Evolutionary conservation across 2,797 vertebrate genomes (phyloP), one percentile per base, ranked within the genome.

Genomic region (Brachymystax lenok): DNA sequence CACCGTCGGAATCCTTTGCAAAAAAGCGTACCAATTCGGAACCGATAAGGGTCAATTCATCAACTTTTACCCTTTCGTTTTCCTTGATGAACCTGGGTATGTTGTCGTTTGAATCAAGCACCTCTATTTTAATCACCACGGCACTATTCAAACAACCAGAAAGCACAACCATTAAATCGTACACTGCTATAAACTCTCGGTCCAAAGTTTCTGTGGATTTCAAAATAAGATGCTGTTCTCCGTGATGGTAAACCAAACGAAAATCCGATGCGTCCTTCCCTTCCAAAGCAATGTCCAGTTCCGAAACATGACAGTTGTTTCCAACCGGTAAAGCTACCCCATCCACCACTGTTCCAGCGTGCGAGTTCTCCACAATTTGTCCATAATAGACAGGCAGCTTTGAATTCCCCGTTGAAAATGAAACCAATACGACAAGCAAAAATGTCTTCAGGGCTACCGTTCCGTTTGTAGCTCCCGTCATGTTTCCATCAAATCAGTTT

Each of bases 71-170:
- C 1, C 78, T 89, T 70, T 77, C 67, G 56, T 85, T 84, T 64
- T 84, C 80, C 6, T 75, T 3, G 10, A 81, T 86, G 83, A 95
- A 92, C 27, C 78, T 86, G 0, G 94, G 94, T 0, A 78, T 80
- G 81, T 92, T 94, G 86, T 94, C 94, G 82, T 95, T 94, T 74
- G 82, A 72, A 86, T 94, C 92, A 67, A 92, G 79, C 56, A 95
- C 90, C 10, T 94, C 88, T 3, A 95, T 88, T 74, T 87, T 88
- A 3, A 96, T 66, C 59, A 73, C 51, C 10, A 82, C 76, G 4
- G 84, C 80, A 33, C 80, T 79, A 1, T 73, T 51, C 69, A 27
- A 50, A 51, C 91, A 93, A 0, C 33, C 73, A n/a, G 91, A 83
- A 54, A 85, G 77, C 61, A 86, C 79, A 75, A 91, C 86, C 21